Conservation (phyloP, 2,113 vertebrate genomes). For the Phyllostomus discolor region DNA sequence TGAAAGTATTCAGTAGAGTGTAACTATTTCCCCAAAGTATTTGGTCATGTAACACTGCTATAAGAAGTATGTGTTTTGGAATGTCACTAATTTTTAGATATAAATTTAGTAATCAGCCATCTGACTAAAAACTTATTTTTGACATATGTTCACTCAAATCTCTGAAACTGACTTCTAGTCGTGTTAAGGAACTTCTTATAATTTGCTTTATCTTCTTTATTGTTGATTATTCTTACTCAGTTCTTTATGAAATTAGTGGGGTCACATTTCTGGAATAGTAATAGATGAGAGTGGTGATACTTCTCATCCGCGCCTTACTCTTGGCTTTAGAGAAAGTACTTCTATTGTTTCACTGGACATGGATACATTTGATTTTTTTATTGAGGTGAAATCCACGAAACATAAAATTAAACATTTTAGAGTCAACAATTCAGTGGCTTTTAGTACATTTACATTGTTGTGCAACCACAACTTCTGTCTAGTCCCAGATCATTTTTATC, state of each 20-base stretch:
- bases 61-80: background rate
- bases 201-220: background rate
- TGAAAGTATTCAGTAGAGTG: background rate
- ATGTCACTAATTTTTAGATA: background rate
- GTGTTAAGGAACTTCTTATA: background rate
- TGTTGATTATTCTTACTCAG: background rate
- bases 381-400: background rate
- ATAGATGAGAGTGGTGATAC: background rate
- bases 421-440: background rate
- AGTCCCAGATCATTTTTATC: background rate
- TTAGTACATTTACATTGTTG: background rate
- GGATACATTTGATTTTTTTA: background rate
- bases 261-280: background rate
- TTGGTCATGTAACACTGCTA: background rate
- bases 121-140: background rate
- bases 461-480: background rate
- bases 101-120: background rate
- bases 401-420: background rate
- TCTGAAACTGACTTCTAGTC: background rate
- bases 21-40: background rate
- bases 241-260: background rate
- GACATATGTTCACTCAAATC: background rate
- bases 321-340: background rate
- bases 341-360: background rate
- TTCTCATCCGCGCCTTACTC: background rate